phyloP scores from a whole-genome alignment of 2,888 invertebrate species.

The Scaptomyza polygonia region DNA sequence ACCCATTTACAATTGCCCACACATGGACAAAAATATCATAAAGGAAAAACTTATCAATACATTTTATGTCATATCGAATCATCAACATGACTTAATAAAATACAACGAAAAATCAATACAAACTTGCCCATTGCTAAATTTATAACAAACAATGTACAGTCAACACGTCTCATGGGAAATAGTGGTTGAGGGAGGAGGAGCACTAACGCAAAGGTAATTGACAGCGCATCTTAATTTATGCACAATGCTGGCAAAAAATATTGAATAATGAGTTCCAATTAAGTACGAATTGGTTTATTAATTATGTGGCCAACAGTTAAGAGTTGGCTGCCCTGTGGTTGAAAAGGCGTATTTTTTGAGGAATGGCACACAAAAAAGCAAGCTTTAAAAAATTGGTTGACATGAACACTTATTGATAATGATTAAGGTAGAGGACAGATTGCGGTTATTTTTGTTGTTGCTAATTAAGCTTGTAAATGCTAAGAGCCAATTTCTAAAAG shows the following conservation, averaged over 20 bases:
- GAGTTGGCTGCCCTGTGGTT: too few species aligned
- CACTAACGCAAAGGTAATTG: conserved; percentile 27
- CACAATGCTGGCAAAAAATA: conserved; percentile 14
- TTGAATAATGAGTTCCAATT: conserved; percentile 18
- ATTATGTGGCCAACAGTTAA: conserved; percentile 35
- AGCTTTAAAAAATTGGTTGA: conserved; percentile 1
- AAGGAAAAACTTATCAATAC: too few species aligned
- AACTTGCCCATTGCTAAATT: conserved; percentile 10
- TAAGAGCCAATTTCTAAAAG: too few species aligned
- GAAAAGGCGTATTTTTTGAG: background rate
- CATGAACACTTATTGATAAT: conserved; percentile 27
- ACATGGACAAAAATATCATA: background rate
- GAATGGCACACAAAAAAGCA: conserved; percentile 6
- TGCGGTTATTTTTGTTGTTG: conserved; percentile 7
- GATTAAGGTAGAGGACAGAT: too few species aligned
- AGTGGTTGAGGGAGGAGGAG: too few species aligned
- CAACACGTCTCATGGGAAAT: conserved; percentile 2
- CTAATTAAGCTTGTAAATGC: background rate
- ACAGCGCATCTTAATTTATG: conserved; percentile 60
- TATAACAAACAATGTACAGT: background rate
- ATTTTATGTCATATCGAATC: conserved; percentile 28
- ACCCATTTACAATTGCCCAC: background rate
- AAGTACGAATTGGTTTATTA: conserved; percentile 29
- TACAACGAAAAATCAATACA: conserved; percentile 23
- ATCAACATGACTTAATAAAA: conserved; percentile 9